A percentile compares a stretch with the other conserved stretches of the same genome.
These are phyloP conservation scores for Melanotaenia trifasciata DNA, from an alignment of 2,797 vertebrate species.

Conservation along the genomic window DNA sequence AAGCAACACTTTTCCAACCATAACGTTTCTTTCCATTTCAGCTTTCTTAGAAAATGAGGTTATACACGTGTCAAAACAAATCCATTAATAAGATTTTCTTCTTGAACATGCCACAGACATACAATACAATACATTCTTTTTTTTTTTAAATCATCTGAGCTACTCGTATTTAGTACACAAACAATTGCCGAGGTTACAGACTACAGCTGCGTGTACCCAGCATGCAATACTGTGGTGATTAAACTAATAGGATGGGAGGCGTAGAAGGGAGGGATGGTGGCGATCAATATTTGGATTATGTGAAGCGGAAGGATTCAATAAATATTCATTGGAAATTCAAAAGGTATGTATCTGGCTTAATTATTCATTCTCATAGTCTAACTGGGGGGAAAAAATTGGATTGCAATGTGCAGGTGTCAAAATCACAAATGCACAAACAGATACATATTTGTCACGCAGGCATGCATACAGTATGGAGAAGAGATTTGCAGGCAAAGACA, in stretches of 20 bases:
- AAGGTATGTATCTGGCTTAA: conserved; percentile 28
- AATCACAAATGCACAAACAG: conserved; percentile 9
- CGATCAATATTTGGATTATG: conserved; percentile 49
- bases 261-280: background rate
- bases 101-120: conserved; percentile 14
- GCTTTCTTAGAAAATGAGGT: background rate
- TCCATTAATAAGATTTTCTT: conserved; percentile 5
- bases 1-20: background rate
- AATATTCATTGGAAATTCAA: conserved; percentile 53
- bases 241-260: conserved; percentile 9
- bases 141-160: conserved; percentile 63
- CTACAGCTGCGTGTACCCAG: background rate
- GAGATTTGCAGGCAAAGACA: conserved; percentile 1
- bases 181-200: background rate
- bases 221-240: background rate
- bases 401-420: conserved; percentile 24
- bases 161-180: conserved; percentile 33
- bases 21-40: background rate
- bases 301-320: conserved; percentile 39
- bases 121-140: conserved; percentile 52
- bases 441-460: background rate
- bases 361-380: conserved; percentile 34
- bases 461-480: background rate
- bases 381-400: conserved; percentile 40
- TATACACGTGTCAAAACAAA: conserved; percentile 6